Conservation (phyloP, 2,888 invertebrate species). For the Agonopterix heracliana region DNA sequence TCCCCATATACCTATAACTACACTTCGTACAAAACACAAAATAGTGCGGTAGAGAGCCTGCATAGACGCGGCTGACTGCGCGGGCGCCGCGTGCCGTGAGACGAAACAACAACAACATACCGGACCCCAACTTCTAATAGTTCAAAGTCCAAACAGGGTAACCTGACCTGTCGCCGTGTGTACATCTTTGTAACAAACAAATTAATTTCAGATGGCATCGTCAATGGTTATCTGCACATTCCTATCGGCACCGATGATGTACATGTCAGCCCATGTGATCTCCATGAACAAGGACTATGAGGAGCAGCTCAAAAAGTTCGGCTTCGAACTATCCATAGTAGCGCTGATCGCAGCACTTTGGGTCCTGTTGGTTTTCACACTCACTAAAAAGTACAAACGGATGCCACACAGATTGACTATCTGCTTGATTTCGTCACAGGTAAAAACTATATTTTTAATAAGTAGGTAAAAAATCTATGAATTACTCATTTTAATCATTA, state of each 20-base stretch:
- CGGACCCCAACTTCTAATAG: too few species aligned
- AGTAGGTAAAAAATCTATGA: not conserved
- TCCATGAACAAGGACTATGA: slow-evolving; percentile 87
- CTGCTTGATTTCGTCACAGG: slow-evolving; percentile 88
- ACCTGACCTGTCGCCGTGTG: too few species aligned
- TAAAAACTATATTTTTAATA: slow-evolving; percentile 38
- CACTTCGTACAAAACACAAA: too few species aligned
- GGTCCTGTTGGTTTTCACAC: slow-evolving; percentile 83
- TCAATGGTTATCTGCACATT: slow-evolving; percentile 97
- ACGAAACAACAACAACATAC: too few species aligned
- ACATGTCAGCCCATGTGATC: slow-evolving; percentile 95
- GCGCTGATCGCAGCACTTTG: slow-evolving; percentile 86
- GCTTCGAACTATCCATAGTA: slow-evolving; percentile 89
- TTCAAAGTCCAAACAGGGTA: too few species aligned
- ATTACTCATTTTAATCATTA: too few species aligned
- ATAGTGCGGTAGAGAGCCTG: too few species aligned
- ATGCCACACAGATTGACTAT: slow-evolving; percentile 90
- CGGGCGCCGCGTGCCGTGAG: too few species aligned
- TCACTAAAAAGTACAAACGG: slow-evolving; percentile 84
- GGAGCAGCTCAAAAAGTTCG: slow-evolving; percentile 84
- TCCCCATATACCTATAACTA: too few species aligned
- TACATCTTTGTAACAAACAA: too few species aligned
- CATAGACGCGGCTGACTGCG: too few species aligned
- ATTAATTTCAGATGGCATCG: slow-evolving; percentile 86
- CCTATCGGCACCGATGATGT: slow-evolving; percentile 95